Conservation (phyloP, 1,140 invertebrate species). For the Ridgeia piscesae region DNA sequence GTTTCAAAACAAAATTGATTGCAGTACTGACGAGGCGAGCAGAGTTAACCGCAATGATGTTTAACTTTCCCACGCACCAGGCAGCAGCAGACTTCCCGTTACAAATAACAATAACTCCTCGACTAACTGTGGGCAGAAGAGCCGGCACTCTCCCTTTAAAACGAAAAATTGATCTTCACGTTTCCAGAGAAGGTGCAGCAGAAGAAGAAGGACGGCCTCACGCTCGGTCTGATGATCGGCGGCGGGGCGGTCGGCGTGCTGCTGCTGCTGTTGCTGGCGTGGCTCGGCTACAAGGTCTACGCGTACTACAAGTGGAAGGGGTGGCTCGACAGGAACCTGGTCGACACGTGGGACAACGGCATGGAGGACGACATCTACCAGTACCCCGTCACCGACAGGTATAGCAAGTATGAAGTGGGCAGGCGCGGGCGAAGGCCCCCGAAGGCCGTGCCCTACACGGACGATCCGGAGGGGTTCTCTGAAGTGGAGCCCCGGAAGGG, state of each 20-base stretch:
- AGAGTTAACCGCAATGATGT: too few relatives aligned
- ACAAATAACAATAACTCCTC: too few relatives aligned
- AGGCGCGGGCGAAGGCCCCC: constrained; percentile 17
- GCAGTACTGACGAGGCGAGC: too few relatives aligned
- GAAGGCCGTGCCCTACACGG: neutral
- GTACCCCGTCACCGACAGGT: constrained; percentile 19
- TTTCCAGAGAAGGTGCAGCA: neutral
- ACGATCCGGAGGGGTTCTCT: neutral
- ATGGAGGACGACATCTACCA: neutral
- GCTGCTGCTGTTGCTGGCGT: neutral
- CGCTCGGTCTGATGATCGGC: neutral
- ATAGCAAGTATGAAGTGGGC: constrained; percentile 8
- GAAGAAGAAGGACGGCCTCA: neutral
- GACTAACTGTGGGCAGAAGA: too few relatives aligned
- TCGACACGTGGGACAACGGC: neutral
- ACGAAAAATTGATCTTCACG: neutral
- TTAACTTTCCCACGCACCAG: too few relatives aligned
- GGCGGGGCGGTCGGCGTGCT: neutral
- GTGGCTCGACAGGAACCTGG: neutral
- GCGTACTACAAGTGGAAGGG: constrained; percentile 1
- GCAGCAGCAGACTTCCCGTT: too few relatives aligned
- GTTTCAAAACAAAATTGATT: too few relatives aligned
- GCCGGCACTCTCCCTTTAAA: neutral
- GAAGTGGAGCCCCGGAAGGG: neutral
- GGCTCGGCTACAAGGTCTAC: constrained; percentile 12